Conservation (phyloP, 2,797 vertebrate species). For the Aphelocoma californica region DNA sequence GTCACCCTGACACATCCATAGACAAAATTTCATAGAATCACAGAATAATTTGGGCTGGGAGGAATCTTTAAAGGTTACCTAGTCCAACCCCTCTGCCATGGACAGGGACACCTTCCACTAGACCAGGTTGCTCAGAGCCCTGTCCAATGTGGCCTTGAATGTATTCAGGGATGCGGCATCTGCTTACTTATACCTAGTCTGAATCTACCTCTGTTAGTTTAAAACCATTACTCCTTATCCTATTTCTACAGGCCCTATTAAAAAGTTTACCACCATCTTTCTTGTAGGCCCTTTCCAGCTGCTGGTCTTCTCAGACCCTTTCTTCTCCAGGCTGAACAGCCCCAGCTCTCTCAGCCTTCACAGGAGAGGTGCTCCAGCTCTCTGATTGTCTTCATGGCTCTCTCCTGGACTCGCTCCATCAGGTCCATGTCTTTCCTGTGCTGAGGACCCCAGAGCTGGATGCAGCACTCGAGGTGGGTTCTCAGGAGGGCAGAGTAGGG, state of each 20-base stretch:
- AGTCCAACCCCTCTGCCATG: neutral
- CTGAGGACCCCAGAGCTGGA: neutral
- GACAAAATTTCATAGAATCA: neutral
- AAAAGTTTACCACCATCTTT: neutral
- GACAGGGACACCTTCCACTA: neutral
- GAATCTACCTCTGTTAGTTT: neutral
- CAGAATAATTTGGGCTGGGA: neutral
- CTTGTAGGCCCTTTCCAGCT: neutral
- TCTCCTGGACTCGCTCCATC: neutral
- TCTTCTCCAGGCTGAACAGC: neutral
- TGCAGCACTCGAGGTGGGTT: neutral
- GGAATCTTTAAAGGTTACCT: neutral
- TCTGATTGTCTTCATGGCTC: no score
- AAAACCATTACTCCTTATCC: neutral
- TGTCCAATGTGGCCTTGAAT: rapidly evolving
- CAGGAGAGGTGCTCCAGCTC: neutral
- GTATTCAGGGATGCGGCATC: rapidly evolving
- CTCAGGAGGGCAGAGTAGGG: neutral
- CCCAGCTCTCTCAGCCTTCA: neutral
- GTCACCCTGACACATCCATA: no score
- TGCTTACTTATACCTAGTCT: neutral
- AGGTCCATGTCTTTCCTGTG: neutral
- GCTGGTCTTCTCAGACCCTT: neutral
- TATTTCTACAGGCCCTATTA: neutral
- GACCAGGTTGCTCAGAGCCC: neutral